Percentiles rank a stretch among this genome's conserved stretches.
Evolutionary conservation across 2,888 invertebrate species (phyloP).

Genomic region (Diplazon laetatorius): DNA sequence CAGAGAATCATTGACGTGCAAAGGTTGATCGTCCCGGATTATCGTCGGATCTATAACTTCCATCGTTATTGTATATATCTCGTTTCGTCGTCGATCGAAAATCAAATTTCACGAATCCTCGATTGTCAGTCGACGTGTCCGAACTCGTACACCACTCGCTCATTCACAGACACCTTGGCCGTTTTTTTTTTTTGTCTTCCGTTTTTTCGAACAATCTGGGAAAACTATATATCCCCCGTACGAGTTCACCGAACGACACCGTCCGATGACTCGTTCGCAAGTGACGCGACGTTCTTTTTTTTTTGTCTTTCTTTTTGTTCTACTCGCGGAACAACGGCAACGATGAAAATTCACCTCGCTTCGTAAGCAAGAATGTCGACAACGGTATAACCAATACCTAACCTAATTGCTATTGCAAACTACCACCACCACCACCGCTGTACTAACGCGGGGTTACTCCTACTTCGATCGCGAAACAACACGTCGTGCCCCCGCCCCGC

Average conservation of each 20-base stretch:
- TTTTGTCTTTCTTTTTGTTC: too few species aligned
- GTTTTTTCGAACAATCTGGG: too few species aligned
- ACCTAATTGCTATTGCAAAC: conserved; percentile 14
- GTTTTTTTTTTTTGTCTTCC: too few species aligned
- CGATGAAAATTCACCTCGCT: too few species aligned
- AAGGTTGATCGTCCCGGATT: conserved; percentile 78
- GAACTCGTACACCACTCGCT: neutral
- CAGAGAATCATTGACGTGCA: conserved; percentile 77
- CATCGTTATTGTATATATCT: conserved; percentile 67
- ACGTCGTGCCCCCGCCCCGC: neutral
- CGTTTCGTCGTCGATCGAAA: too few species aligned
- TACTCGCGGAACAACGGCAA: too few species aligned
- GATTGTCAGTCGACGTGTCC: conserved; percentile 20
- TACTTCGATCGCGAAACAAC: neutral
- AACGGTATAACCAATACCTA: neutral
- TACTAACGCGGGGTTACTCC: neutral
- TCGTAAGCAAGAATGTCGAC: too few species aligned
- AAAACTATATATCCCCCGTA: too few species aligned
- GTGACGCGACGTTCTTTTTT: too few species aligned
- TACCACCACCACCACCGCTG: neutral
- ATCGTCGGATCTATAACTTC: conserved; percentile 80
- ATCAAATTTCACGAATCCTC: conserved; percentile 9
- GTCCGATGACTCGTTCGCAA: too few species aligned
- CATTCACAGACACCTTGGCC: neutral
- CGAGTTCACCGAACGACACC: too few species aligned